Evolutionary conservation across 1,140 invertebrate genomes (phyloP), one percentile per base, ranked within the genome.

Genomic region (Lucilia cuprina): DNA sequence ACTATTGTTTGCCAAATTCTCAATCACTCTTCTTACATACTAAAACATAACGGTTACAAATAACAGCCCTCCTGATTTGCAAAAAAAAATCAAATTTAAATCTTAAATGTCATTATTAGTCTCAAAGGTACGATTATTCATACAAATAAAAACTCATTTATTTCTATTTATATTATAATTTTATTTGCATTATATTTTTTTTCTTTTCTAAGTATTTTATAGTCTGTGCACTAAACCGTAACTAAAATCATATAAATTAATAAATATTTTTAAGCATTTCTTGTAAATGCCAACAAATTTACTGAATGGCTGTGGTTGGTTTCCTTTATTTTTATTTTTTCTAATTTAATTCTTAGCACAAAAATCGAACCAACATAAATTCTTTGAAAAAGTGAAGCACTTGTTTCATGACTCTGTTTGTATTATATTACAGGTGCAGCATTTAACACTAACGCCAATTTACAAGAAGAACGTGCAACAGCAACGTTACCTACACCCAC

Each of bases 81-180:
- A 8, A 41, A 41, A 41, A 41, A 41, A 41, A 41, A 21, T 19
- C 19, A 70, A 70, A 70, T 25, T 80, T 80, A 13, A 80, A 80
- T 80, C 77, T 80, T 30, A 80, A 80, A 80, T 80, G 77, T 80
- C 77, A 80, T 80, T 80, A 80, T 80, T 80, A 80, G 77, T 80
- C 77, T 80, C 77, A 13, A 80, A 49, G 77, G 77, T 80, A 80
- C 25, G 25, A 30, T 30, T 30, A 3, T 30, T 80, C 50, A 41
- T 80, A 13, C n/a, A 21, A 30, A 80, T 80, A 41, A 80, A 80
- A 80, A 47, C 77, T 77, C 74, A 77, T 77, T 77, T 41, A 77
- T 41, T 41, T 77, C 35, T 14, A 55, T 77, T 77, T 41, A 41
- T 41, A 41, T 8, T 41, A 41, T 41, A 41, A 41, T 41, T 41